phyloP scores from a whole-genome alignment of 2,797 vertebrate genomes.

The Pangasius macronema region DNA sequence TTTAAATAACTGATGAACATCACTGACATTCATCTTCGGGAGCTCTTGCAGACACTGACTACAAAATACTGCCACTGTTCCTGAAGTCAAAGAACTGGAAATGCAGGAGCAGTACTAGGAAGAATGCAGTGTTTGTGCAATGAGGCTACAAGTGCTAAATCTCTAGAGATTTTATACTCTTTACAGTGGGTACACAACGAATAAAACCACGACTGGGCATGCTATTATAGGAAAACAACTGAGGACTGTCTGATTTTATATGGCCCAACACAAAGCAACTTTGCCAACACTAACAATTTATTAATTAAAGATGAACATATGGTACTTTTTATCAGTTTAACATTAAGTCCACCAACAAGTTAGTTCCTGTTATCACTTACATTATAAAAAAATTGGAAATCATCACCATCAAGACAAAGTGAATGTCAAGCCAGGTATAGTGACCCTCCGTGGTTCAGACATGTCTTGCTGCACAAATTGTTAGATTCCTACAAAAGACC shows the following conservation, averaged over 20 bases:
- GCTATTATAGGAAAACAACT: not conserved
- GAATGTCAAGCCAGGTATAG: not conserved
- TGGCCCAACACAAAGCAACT: not conserved
- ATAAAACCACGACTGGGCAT: not conserved
- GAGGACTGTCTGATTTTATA: not conserved
- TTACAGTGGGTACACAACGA: not conserved
- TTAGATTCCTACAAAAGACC: not conserved
- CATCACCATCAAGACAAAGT: not conserved
- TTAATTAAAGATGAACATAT: not conserved
- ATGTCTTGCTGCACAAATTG: not conserved
- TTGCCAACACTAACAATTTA: not conserved
- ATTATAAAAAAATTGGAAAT: not conserved
- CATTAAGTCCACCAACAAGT: too few relatives aligned
- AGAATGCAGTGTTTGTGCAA: not conserved
- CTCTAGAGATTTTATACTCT: not conserved
- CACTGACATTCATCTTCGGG: not conserved
- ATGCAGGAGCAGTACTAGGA: not conserved
- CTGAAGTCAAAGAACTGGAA: not conserved
- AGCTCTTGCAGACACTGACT: not conserved
- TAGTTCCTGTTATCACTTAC: not conserved
- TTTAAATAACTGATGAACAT: not conserved
- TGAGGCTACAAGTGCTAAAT: not conserved
- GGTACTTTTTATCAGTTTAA: not conserved
- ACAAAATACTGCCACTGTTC: not conserved
- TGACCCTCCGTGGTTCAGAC: not conserved